Conservation (phyloP, 1,140 invertebrate species). For the Caenorhabditis latens region DNA sequence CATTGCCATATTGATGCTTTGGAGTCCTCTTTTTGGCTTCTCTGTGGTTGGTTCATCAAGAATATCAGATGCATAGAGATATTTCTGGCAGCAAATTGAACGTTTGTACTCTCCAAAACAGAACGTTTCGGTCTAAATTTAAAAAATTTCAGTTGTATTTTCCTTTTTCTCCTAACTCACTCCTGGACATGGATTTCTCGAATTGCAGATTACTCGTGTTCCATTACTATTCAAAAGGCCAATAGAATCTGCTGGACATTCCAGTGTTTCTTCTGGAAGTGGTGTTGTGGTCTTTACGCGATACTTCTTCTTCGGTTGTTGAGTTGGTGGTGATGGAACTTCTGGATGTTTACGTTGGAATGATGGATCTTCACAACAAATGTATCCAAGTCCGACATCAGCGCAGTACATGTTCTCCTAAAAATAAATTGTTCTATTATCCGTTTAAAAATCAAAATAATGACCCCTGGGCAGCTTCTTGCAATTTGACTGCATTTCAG, state of each 20-base stretch:
- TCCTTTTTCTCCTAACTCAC: not conserved
- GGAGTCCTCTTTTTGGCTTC: constrained; percentile 8
- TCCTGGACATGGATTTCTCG: constrained; percentile 56
- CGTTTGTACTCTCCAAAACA: constrained; percentile 55
- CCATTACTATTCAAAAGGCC: constrained; percentile 61
- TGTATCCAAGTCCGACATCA: constrained; percentile 61
- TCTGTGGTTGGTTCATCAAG: constrained; percentile 38
- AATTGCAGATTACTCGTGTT: constrained; percentile 42
- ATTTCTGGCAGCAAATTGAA: constrained; percentile 57
- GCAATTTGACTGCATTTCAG: constrained; percentile 61
- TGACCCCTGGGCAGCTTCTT: constrained; percentile 53
- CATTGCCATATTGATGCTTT: constrained; percentile 25
- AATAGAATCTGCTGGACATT: constrained; percentile 61
- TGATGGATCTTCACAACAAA: constrained; percentile 61
- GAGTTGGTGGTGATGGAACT: constrained; percentile 1
- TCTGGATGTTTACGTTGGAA: constrained; percentile 52
- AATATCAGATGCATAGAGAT: constrained; percentile 50
- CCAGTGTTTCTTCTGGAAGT: constrained; percentile 24
- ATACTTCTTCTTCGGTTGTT: not conserved
- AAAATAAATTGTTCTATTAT: not conserved
- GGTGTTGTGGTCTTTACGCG: constrained; percentile 6
- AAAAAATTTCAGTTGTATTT: not conserved
- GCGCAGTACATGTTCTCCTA: constrained; percentile 65
- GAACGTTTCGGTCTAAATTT: constrained; percentile 45
- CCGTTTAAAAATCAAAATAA: no score